Base-by-base conservation (phyloP, 1,140 invertebrate species). In the Sitodiplosis mosellana region DNA sequence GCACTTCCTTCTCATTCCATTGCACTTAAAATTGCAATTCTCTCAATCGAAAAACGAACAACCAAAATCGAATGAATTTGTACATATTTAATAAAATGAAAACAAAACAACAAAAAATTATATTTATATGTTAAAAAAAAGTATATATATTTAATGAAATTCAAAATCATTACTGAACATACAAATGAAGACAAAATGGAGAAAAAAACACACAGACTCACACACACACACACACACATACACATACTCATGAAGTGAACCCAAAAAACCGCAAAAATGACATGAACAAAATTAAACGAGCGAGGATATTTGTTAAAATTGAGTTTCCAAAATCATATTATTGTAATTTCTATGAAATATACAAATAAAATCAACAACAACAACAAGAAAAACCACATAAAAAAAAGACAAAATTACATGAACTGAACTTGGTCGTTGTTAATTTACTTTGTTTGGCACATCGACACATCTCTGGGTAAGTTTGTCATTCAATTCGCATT, bases 221-320 rank as follows among this genome's bases (percentile, higher is more conserved):
- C n/a, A n/a, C n/a, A n/a, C n/a, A n/a, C n/a, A n/a, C n/a, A n/a
- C n/a, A n/a, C n/a, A n/a, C n/a, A 27, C 27, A 27, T 5, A 3
- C 3, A 27, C 27, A 27, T 5, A 27, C 3, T 27, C 53, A 59
- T 52, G 44, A 41, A n/a, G 49, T 53, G 48, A 36, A 42, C 42
- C 46, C 17, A 40, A 21, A 51, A 46, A 7, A 33, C 49, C 44
- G 51, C 17, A 48, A 17, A n/a, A 53, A 59, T 51, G 49, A 47
- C 57, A 58, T 42, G 56, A 56, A 52, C 58, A 60, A 58, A 43
- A 43, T 20, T 43, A 43, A 18, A 43, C 17, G 17, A 40, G n/a
- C n/a, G 17, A 43, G n/a, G n/a, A 19, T 43, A 43, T 43, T 43
- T 43, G 41, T 43, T 43, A 43, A 43, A 43, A 43, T 45, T 22